Evolutionary conservation across 2,113 vertebrate species (phyloP).

Genomic region (sheep (Ovis aries)): ARS-UI_Ramb_v3.0 NC_056057.1:25222001-25222500

Average conservation of each 20-base stretch:
- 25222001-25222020: not conserved
- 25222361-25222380: not conserved
- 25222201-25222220: not conserved
- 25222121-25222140: not conserved
- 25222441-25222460: not conserved
- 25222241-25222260: not conserved
- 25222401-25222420: not conserved
- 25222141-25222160: not conserved
- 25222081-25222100: not conserved
- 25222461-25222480: not conserved
- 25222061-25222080: not conserved
- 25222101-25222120: not conserved
- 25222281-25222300: not conserved
- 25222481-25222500: not conserved
- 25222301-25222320: not conserved
- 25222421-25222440: not conserved
- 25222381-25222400: not conserved
- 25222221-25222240: not conserved
- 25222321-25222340: not conserved
- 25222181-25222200: not conserved
- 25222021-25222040: not conserved
- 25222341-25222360: not conserved
- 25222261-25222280: not conserved
- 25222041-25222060: not conserved
- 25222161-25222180: not conserved